Conservation (phyloP, 2,888 invertebrate species). For the Hypsopygia costalis region DNA sequence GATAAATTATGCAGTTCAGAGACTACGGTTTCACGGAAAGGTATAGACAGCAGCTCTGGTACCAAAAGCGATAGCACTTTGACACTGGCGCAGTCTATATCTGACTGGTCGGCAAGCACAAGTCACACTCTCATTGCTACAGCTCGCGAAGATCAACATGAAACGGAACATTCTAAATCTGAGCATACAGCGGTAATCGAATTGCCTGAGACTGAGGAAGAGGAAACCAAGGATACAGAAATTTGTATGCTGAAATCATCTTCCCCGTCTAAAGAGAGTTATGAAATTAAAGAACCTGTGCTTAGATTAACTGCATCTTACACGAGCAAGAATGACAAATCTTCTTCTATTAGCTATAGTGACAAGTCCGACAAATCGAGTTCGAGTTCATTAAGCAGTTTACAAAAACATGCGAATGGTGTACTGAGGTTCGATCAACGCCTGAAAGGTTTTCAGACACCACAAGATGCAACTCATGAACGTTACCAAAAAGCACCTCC, state of each 20-base stretch:
- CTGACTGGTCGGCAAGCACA: conserved; percentile 91
- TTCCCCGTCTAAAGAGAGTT: conserved; percentile 37
- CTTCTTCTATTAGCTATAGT: conserved; percentile 74
- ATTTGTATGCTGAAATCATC: conserved; percentile 32
- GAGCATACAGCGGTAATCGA: conserved; percentile 73
- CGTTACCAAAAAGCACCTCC: conserved; percentile 62
- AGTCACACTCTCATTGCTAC: conserved; percentile 87
- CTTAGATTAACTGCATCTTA: conserved; percentile 54
- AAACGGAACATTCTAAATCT: conserved; percentile 65
- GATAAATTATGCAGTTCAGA: conserved; percentile 83
- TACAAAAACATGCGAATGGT: conserved; percentile 67
- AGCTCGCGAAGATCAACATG: conserved; percentile 66
- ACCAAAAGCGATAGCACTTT: conserved; percentile 91
- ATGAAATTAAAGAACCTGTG: conserved; percentile 47
- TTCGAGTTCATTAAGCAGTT: conserved; percentile 72
- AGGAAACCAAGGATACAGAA: conserved; percentile 40
- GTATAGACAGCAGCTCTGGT: conserved; percentile 83
- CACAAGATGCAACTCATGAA: conserved; percentile 49
- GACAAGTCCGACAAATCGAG: conserved; percentile 77
- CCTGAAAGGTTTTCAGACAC: conserved; percentile 45
- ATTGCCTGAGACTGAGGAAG: conserved; percentile 25
- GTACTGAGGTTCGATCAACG: conserved; percentile 62
- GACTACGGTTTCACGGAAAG: conserved; percentile 72
- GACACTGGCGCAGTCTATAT: conserved; percentile 87
- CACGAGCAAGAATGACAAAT: conserved; percentile 60